phyloP scores from a whole-genome alignment of 2,888 invertebrate species.

The Folsomia candida region DNA sequence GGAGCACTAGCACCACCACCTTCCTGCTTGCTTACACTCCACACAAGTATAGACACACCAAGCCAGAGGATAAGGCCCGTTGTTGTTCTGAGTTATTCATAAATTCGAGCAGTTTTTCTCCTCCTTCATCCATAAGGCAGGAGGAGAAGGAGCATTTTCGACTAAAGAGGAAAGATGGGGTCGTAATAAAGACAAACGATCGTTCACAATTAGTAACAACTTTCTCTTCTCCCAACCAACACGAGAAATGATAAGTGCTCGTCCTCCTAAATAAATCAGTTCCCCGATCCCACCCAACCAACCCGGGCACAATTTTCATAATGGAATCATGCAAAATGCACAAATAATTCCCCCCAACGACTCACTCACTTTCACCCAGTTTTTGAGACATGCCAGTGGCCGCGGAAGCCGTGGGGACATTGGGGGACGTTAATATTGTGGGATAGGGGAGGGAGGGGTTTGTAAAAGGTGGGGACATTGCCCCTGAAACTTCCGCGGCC shows the following conservation, averaged over 20 bases:
- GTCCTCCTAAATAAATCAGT: slow-evolving; percentile 2
- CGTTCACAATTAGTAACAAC: background rate
- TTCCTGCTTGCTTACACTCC: too few species aligned
- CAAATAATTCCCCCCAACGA: background rate
- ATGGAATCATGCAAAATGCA: slow-evolving; percentile 17
- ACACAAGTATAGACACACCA: too few species aligned
- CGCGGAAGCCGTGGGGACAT: too few species aligned
- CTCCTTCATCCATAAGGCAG: too few species aligned
- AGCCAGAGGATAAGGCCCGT: too few species aligned
- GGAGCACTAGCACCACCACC: too few species aligned
- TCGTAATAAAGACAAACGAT: background rate
- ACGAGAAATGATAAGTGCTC: background rate
- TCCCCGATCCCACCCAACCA: too few species aligned
- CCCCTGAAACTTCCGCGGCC: too few species aligned
- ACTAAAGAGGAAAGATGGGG: background rate
- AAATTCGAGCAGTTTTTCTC: background rate
- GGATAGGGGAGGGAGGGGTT: too few species aligned
- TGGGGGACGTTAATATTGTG: too few species aligned
- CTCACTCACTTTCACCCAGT: background rate
- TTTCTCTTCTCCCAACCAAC: background rate
- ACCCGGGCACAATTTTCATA: slow-evolving; percentile 2
- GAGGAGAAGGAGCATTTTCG: background rate
- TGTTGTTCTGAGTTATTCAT: background rate
- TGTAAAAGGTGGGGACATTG: too few species aligned
- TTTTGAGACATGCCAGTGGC: too few species aligned